phyloP scores from a whole-genome alignment of 2,888 invertebrate genomes.

The Mythimna pallens region DNA sequence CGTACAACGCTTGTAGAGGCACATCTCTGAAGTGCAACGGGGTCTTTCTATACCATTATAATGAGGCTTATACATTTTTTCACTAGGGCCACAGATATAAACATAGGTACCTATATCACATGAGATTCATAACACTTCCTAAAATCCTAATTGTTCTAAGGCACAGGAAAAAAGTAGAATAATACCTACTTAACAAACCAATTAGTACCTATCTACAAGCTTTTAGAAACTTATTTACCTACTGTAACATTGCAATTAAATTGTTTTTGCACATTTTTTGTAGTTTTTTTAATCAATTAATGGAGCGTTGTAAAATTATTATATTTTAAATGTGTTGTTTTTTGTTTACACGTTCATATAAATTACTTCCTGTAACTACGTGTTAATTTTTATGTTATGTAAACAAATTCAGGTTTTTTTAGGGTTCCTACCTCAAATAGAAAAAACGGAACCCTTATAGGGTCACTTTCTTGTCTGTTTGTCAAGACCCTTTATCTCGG shows the following conservation, averaged over 20 bases:
- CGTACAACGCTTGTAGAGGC: too few species aligned
- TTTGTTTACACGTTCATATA: conserved; percentile 33
- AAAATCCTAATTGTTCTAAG: neutral
- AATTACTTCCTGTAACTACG: conserved; percentile 45
- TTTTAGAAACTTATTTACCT: conserved; percentile 19
- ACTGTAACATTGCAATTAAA: conserved; percentile 39
- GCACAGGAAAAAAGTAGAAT: neutral
- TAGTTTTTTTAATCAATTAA: conserved; percentile 40
- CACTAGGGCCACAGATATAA: too few species aligned
- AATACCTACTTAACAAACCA: conserved; percentile 31
- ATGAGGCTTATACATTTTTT: too few species aligned
- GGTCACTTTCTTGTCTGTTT: too few species aligned
- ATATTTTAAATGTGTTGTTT: conserved; percentile 22
- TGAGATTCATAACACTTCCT: conserved; percentile 16
- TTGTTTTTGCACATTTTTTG: conserved; percentile 39
- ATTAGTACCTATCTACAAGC: conserved; percentile 5
- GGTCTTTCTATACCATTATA: too few species aligned
- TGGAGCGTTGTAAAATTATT: conserved; percentile 19
- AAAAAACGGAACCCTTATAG: too few species aligned
- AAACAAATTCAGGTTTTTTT: conserved; percentile 18
- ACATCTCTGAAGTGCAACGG: too few species aligned
- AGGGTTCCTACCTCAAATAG: too few species aligned
- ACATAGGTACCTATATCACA: too few species aligned
- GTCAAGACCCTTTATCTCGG: too few species aligned
- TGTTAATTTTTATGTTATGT: conserved; percentile 14